Evolutionary conservation across 2,113 vertebrate species (phyloP), one percentile per base, ranked within the genome.

Genomic region (Tiliqua scincoides): DNA sequence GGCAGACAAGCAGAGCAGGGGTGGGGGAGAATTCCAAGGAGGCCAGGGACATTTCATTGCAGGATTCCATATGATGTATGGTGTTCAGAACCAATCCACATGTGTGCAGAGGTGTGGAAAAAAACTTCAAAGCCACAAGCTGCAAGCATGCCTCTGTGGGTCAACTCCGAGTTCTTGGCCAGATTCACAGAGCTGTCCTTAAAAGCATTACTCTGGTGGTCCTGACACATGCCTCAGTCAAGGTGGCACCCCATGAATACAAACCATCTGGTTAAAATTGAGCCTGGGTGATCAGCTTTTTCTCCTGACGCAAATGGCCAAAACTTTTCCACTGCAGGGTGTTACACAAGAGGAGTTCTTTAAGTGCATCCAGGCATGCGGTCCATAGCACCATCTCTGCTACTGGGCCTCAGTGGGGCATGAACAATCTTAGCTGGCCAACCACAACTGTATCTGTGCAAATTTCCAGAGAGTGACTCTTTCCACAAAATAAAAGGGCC

Each of bases 401-500:
- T 62, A 7, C 2, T 32, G 12, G 0, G 52, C 27, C 68, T 77
- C 1, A 0, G 30, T 14, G 35, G 15, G 23, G 2, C 35, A 1
- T 1, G 21, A 68, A 10, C 63, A 3, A n/a, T 68, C 54, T 35
- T 0, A 54, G 73, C 61, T 84, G 74, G 62, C 1, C n/a, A n/a
- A 70, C 48, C 0, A 15, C n/a, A 76, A 15, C 17, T 10, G 37
- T 15, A 48, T 74, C 37, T 23, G 25, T 30, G n/a, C 25, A 48
- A 0, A 54, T 6, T 2, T 30, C n/a, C 54, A 6, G 30, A 59
- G 32, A 2, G 73, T 0, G 61, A 6, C 73, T 32, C 30, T 63
- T 54, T 70, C 21, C 84, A 89, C 79, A 1, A 88, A 86, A 40
- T 82, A 62, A 79, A 68, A 37, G 82, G 67, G n/a, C n/a, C n/a